These are phyloP conservation scores for Aphidius colemani DNA, from an alignment of 2,888 invertebrate genomes.

Conservation along the genomic window DNA sequence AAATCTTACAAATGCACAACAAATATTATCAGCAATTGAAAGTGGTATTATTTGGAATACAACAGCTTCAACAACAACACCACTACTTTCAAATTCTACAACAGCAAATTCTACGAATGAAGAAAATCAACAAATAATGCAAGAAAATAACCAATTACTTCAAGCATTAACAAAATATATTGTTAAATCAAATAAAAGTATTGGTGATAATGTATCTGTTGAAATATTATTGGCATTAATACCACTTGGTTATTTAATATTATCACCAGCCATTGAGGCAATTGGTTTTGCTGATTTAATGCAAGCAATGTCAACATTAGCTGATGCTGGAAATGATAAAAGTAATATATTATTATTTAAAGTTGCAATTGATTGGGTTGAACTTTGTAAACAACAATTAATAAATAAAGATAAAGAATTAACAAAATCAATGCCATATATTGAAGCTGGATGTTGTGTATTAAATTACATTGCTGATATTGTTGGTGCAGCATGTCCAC, in stretches of 20 bases:
- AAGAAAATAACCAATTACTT: constrained; percentile 73
- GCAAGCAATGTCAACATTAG: constrained; percentile 79
- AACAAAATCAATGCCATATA: constrained; percentile 63
- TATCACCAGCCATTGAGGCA: constrained; percentile 69
- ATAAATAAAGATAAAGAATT: constrained; percentile 63
- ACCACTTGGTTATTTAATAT: constrained; percentile 72
- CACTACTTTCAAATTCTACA: constrained; percentile 43
- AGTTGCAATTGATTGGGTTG: constrained; percentile 81
- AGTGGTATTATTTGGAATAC: not conserved
- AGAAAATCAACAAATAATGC: constrained; percentile 63
- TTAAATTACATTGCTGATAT: constrained; percentile 84
- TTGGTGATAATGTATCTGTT: constrained; percentile 67
- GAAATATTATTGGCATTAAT: constrained; percentile 75
- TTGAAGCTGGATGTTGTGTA: constrained; percentile 81
- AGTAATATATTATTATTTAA: constrained; percentile 83
- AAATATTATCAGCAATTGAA: constrained; percentile 28
- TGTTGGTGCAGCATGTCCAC: constrained; percentile 64
- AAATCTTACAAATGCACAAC: constrained; percentile 43
- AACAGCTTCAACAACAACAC: constrained; percentile 37
- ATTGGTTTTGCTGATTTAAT: constrained; percentile 80
- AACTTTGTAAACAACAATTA: constrained; percentile 69
- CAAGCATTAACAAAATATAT: constrained; percentile 75
- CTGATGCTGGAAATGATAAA: constrained; percentile 78
- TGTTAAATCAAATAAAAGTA: constrained; percentile 69
- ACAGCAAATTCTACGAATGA: constrained; percentile 43